A percentile compares a stretch with the other conserved stretches of the same genome.
These are phyloP conservation scores for Porphyrio hochstetteri DNA, from an alignment of 2,113 vertebrate genomes.

Conservation along the genomic window DNA sequence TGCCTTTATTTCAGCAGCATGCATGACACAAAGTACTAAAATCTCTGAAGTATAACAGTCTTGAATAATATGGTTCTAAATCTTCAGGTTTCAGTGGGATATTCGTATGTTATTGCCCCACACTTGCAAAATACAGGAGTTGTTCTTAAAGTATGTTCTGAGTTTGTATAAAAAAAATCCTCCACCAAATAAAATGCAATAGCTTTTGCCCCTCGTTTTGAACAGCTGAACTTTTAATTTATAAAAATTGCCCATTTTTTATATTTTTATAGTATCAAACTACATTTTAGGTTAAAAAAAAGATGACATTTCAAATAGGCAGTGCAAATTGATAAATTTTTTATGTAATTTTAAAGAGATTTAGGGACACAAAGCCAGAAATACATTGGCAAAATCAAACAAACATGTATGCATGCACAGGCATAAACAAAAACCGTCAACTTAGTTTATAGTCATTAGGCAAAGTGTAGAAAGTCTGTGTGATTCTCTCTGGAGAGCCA, in stretches of 20 bases:
- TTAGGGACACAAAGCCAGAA: neutral
- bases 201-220: neutral
- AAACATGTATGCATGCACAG: neutral
- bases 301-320: neutral
- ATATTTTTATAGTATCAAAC: neutral
- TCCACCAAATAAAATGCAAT: neutral
- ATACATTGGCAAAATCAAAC: neutral
- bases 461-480: neutral
- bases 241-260: neutral
- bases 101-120: neutral
- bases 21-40: conserved; percentile 32
- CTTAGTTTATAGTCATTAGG: neutral
- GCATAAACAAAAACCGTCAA: neutral
- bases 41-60: neutral
- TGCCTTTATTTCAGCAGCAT: conserved; percentile 33
- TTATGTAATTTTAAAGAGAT: neutral
- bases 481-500: neutral
- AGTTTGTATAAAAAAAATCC: neutral
- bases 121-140: neutral
- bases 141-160: neutral
- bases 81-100: neutral
- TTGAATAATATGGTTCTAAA: neutral
- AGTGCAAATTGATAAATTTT: neutral
- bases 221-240: neutral
- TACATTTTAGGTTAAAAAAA: neutral